Evolutionary conservation across 2,797 vertebrate species (phyloP).

Genomic region (Sebastes nivosus): DNA sequence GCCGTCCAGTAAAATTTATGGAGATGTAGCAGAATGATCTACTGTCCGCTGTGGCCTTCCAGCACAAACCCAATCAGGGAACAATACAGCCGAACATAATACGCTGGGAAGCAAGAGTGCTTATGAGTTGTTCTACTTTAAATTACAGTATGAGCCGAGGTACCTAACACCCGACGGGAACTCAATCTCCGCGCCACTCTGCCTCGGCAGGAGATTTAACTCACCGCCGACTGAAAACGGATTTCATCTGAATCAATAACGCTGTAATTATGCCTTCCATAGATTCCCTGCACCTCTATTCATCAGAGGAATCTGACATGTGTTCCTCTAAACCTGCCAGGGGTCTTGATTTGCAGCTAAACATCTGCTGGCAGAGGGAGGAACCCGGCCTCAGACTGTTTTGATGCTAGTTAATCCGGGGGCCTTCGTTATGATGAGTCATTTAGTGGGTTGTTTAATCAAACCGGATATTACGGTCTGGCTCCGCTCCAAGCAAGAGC

Average conservation of each 20-base stretch:
- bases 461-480: constrained; percentile 66
- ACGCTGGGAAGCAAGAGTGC: constrained; percentile 21
- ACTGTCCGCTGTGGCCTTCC: constrained; percentile 45
- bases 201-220: constrained; percentile 49
- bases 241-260: constrained; percentile 75
- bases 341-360: constrained; percentile 61
- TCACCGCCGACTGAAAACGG: constrained; percentile 40
- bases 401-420: constrained; percentile 60
- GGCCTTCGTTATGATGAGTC: constrained; percentile 65
- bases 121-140: constrained; percentile 56
- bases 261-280: constrained; percentile 65
- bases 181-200: constrained; percentile 31
- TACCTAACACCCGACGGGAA: constrained; percentile 36
- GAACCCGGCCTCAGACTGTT: constrained; percentile 49
- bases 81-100: constrained; percentile 53
- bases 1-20: constrained; percentile 20
- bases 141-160: constrained; percentile 49
- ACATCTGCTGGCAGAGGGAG: constrained; percentile 65
- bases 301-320: constrained; percentile 70
- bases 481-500: constrained; percentile 37
- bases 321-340: constrained; percentile 69
- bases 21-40: constrained; percentile 41
- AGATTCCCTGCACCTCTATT: constrained; percentile 62
- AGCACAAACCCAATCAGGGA: constrained; percentile 62
- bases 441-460: constrained; percentile 70